These are phyloP conservation scores for Scomber japonicus DNA, from an alignment of 2,113 vertebrate species.

Conservation along the genomic window DNA sequence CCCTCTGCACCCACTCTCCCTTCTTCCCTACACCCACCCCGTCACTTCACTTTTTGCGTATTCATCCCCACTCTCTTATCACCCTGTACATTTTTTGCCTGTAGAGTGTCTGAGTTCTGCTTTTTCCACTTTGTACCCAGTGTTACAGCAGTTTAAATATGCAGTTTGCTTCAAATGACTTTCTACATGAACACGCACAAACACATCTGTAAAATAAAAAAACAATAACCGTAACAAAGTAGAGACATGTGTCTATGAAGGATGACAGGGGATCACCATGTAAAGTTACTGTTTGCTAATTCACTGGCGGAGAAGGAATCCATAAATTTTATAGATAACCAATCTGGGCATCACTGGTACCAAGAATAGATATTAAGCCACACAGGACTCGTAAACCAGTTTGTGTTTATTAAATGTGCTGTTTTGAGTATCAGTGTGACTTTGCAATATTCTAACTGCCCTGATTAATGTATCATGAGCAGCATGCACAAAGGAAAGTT, in stretches of 20 bases:
- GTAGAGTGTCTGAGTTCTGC: not conserved
- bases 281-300: not conserved
- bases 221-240: not conserved
- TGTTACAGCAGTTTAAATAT: conserved; percentile 4
- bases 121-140: not conserved
- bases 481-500: no score
- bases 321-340: not conserved
- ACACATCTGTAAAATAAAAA: not conserved
- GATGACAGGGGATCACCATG: not conserved
- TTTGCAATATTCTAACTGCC: not conserved
- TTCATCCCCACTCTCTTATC: not conserved
- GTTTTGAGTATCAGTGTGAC: not conserved
- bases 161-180: not conserved
- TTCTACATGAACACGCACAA: not conserved
- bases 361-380: not conserved
- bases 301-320: not conserved
- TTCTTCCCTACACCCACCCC: conserved; percentile 26
- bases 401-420: not conserved
- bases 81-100: not conserved
- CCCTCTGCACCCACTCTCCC: conserved; percentile 53
- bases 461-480: not conserved
- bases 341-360: not conserved
- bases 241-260: conserved; percentile 15
- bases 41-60: not conserved
- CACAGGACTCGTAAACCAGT: not conserved